Base-by-base conservation (phyloP, 1,140 invertebrate species). In the Drosophila ambigua region DNA sequence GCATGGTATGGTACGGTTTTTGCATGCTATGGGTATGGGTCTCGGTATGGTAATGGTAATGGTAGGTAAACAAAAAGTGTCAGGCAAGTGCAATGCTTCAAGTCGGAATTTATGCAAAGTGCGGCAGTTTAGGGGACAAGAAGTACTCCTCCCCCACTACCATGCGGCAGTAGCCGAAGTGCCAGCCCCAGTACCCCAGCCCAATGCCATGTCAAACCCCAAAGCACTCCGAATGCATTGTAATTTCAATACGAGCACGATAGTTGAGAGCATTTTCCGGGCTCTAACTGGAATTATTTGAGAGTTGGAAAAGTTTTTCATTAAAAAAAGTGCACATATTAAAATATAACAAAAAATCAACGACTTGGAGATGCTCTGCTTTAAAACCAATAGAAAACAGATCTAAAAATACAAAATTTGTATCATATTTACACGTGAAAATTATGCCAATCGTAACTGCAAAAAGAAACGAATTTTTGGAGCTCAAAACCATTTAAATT, bases 41-140 rank as follows among this genome's bases (percentile, higher is more conserved):
- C 5, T 26, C 26, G 23, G 11, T 15, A 48, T 51, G 45, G 68
- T 52, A 46, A 48, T 51, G 45, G 68, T 52, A 46, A 53, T 39
- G 35, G 35, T 35, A 11, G 53, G 72, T 59, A 84, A 84, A 80
- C 63, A 75, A 85, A 87, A 85, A 81, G 82, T 85, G 82, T 87
- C 82, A 85, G 82, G 82, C 71, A 87, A 85, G 71, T 78, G 82
- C 78, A 81, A 85, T 78, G 78, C 82, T 82, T 87, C 74, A 85
- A 75, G 62, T 77, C 78, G 55, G 71, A 87, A 85, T 85, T 87
- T 85, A 85, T 85, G 82, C 71, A 82, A 81, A 87, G 82, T 85
- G 66, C 74, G 66, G 50, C 69, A 87, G 77, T 81, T 74, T 61
- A 71, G 53, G 51, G 41, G 74, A 58, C 41, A 66, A 74, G 61